Evolutionary conservation across 2,888 invertebrate genomes (phyloP), one percentile per base, ranked within the genome.

Genomic region (Pocota personata): DNA sequence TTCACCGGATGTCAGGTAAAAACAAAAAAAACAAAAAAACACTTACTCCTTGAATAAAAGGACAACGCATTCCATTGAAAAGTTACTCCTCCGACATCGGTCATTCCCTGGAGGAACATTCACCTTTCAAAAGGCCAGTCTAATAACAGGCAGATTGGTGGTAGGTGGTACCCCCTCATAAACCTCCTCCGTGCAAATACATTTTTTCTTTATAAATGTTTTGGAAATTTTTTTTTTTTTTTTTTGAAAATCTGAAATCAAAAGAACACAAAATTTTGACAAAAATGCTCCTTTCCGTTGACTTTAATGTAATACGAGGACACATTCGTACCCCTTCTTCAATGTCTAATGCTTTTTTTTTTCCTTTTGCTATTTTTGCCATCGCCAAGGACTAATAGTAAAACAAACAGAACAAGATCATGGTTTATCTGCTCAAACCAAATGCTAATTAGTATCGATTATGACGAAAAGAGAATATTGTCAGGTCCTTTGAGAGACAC

Each of bases 401-500:
- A 71, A 30, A 35, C 57, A 82, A 71, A 82, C 57, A 71, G 58
- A 14, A 19, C 8, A 60, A 55, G 43, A 55, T 24, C 37, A 75
- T 58, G 57, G 21, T 60, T 52, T 24, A 62, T 30, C 60, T 57
- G 50, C 24, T 52, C 67, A 67, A 69, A 50, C 60, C 52, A 64
- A 64, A 82, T 82, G 64, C 48, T 76, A 82, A 82, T 82, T 71
- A 82, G 57, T 71, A 82, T 82, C 64, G 82, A 82, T 82, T 76
- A 71, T 48, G 48, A 12, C 12, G 32, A 8, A 27, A n/a, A 4
- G 37, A 43, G 12, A n/a, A 30, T 21, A 46, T 55, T 24, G 48
- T 3, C 35, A 35, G 1, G 12, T 66, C 57, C 46, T 79, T 57
- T 16, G 14, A 50, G 24, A 48, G 48, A 7, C 52, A 55, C 1